Evolutionary conservation across 2,888 invertebrate genomes (phyloP), one percentile per base, ranked within the genome.

Genomic region (Harpalus rubripes): DNA sequence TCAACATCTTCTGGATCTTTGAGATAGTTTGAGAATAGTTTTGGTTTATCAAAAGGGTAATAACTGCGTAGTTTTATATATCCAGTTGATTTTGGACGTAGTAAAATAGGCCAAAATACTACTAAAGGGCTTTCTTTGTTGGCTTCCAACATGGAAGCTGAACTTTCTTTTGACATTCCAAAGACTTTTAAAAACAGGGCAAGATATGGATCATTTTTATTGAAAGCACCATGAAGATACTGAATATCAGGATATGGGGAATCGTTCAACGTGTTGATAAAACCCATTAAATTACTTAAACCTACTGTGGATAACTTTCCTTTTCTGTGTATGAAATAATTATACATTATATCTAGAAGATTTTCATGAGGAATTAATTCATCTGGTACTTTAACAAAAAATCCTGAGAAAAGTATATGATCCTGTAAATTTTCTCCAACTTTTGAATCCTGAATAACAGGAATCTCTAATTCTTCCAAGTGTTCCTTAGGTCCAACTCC

Each of bases 1-100:
- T 92, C 88, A 0, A 93, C 87, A 88, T 95, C 95, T 82, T 92
- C 90, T 0, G 90, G 88, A n/a, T 94, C 92, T 0, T 90, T 89
- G 39, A 96, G 92, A 89, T 95, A 95, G 87, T 95, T 94, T 0
- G 95, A 91, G 87, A 93, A 91, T 68, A 96, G 93, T 26, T 92
- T 87, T 0, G 95, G 95, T 81, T 93, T 90, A 6, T 94, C 93
- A 32, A 90, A 89, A 0, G 95, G 94, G 89, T 95, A 89, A 0
- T 89, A 90, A 0, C 93, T 93, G 61, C 89, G 89, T 12, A 96
- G 89, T 84, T 91, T 90, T 4, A 96, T 88, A 85, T 89, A 89
- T 15, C 95, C 94, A 65, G 91, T 91, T 0, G 93, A 93, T 89
- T 92, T 92, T 0, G 93, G 93, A 86, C 91, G 91, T 8, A 92